Conservation (phyloP, 64 coral and sea anemone species). For the Montipora cactus region DNA sequence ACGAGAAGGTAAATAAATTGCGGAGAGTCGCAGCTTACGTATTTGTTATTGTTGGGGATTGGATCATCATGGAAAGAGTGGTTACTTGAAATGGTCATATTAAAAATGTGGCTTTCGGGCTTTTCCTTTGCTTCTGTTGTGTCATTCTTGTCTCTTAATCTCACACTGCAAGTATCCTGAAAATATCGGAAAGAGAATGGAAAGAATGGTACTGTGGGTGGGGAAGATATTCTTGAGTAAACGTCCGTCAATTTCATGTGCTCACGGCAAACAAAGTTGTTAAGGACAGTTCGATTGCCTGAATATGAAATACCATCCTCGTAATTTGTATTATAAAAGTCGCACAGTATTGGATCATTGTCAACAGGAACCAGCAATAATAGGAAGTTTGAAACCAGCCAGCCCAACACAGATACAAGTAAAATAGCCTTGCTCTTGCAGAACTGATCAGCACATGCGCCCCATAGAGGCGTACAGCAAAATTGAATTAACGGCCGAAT, state of each 20-base stretch:
- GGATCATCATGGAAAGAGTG: not conserved
- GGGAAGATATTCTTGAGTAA: conserved; percentile 20
- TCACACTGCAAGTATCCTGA: not conserved
- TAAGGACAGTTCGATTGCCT: not conserved
- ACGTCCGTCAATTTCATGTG: not conserved
- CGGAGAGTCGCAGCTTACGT: conserved; percentile 37
- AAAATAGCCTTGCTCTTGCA: conserved; percentile 83
- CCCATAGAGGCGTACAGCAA: conserved; percentile 87
- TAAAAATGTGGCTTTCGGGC: not conserved
- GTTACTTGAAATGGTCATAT: not conserved
- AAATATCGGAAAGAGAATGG: not conserved
- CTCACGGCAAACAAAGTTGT: not conserved
- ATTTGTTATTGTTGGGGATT: not conserved
- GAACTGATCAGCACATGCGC: conserved; percentile 84
- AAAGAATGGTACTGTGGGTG: conserved; percentile 20
- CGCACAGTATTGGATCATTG: conserved; percentile 49
- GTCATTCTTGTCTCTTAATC: not conserved
- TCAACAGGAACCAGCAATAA: conserved; percentile 79
- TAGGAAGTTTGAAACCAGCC: conserved; percentile 81
- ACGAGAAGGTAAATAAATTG: conserved; percentile 76
- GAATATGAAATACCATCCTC: not conserved
- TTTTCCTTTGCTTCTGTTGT: not conserved
- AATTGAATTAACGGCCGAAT: conserved; percentile 93
- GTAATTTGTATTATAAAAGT: not conserved
- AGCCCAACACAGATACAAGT: conserved; percentile 85